Conservation (phyloP, 37 sponge, comb jelly and placozoan species). For the Theonella swinhoei region DNA sequence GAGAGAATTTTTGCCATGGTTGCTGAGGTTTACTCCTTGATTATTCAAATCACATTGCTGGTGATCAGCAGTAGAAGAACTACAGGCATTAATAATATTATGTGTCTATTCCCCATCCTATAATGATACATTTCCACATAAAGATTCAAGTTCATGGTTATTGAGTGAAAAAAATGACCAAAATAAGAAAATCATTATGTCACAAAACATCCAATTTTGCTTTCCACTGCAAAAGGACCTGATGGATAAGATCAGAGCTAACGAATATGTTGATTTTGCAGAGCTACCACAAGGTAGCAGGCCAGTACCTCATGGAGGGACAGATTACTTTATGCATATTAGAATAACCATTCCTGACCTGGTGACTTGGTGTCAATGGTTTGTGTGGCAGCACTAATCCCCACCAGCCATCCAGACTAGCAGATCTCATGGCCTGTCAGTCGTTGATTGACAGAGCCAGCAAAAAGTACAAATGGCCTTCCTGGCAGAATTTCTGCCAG, state of each 20-base stretch:
- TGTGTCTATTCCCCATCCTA: no score
- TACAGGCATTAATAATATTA: no score
- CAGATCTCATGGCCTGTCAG: slow-evolving; percentile 35
- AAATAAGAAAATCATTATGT: no score
- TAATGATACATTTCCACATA: no score
- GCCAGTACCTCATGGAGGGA: background rate
- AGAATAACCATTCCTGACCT: slow-evolving; percentile 33
- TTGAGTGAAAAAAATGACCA: no score
- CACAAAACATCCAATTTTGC: background rate
- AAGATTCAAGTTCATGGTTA: no score
- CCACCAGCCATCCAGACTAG: slow-evolving; percentile 3
- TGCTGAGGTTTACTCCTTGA: no score
- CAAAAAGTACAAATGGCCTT: slow-evolving; percentile 13
- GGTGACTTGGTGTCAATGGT: slow-evolving; percentile 56
- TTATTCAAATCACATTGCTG: no score
- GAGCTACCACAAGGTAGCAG: slow-evolving; percentile 28
- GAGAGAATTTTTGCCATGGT: no score
- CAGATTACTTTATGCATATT: slow-evolving; percentile 12
- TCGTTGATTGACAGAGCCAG: slow-evolving; percentile 20
- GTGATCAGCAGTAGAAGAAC: no score
- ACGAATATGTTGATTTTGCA: slow-evolving; percentile 30
- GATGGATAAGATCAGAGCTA: slow-evolving; percentile 14
- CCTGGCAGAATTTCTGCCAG: slow-evolving; percentile 43
- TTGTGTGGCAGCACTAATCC: background rate
- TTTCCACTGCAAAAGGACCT: slow-evolving; percentile 14